phyloP scores from a whole-genome alignment of 2,888 invertebrate species.

The Erpobdella octoculata region DNA sequence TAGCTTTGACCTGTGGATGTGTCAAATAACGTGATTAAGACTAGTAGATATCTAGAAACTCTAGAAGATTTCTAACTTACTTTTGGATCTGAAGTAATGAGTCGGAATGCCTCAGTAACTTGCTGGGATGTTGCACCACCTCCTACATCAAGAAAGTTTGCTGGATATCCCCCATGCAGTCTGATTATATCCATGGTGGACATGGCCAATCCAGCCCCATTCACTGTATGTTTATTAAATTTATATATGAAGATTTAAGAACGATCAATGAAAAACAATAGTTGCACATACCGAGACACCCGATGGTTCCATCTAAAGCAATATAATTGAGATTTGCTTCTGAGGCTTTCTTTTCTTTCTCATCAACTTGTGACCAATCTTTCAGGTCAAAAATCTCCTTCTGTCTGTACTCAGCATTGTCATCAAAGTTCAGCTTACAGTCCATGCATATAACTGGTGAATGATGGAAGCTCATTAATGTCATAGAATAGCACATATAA shows the following conservation, averaged over 20 bases:
- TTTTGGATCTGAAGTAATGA: conserved; percentile 78
- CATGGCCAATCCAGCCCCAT: conserved; percentile 93
- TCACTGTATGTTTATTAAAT: conserved; percentile 57
- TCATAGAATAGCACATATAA: neutral
- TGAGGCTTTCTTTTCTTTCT: conserved; percentile 81
- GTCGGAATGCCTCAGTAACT: conserved; percentile 90
- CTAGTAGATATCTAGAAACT: neutral
- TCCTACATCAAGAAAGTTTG: conserved; percentile 92
- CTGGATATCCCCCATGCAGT: conserved; percentile 85
- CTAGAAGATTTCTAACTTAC: conserved; percentile 26
- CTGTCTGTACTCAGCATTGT: conserved; percentile 85
- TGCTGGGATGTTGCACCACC: conserved; percentile 81
- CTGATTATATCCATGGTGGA: conserved; percentile 98
- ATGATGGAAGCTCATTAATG: neutral
- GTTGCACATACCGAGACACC: conserved; percentile 63
- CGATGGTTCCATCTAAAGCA: conserved; percentile 83
- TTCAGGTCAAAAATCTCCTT: conserved; percentile 71
- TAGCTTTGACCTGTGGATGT: conserved; percentile 69
- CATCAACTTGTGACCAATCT: conserved; percentile 76
- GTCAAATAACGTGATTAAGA: neutral
- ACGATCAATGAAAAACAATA: neutral
- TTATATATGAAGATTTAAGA: neutral
- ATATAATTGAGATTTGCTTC: conserved; percentile 86
- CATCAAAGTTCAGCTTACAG: conserved; percentile 89
- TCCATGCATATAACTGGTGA: conserved; percentile 78